Percentiles rank a stretch among this genome's conserved stretches.
phyloP scores from a whole-genome alignment of 2,113 vertebrate species.

The Sterrhoptilus dennistouni region DNA sequence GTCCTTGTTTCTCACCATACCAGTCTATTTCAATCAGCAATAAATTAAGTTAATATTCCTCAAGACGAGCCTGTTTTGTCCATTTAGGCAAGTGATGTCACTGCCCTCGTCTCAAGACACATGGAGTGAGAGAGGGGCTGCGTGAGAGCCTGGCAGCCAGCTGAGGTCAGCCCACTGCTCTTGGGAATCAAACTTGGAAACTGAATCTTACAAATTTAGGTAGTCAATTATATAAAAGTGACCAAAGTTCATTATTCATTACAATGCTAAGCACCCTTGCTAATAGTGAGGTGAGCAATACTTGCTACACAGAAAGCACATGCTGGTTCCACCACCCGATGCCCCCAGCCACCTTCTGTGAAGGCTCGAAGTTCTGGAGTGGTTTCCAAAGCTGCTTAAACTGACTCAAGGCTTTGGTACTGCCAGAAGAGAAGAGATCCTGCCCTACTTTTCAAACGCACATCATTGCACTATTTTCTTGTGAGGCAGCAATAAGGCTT shows the following conservation, averaged over 20 bases:
- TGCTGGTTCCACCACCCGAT: background rate
- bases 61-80: background rate
- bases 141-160: background rate
- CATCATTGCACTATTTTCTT: background rate
- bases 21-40: background rate
- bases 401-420: background rate
- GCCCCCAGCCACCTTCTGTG: background rate
- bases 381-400: background rate
- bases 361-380: background rate
- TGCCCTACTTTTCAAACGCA: background rate
- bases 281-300: background rate
- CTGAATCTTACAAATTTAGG: background rate
- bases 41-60: background rate
- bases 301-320: background rate
- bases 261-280: background rate
- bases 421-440: background rate
- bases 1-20: background rate
- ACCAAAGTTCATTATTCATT: background rate
- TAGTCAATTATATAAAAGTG: background rate
- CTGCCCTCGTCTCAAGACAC: background rate
- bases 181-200: background rate
- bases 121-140: background rate
- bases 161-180: background rate
- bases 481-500: background rate
- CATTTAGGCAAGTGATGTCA: accelerated